These are phyloP conservation scores for Neotoma lepida DNA, from an alignment of 2,113 vertebrate species.

Conservation along the genomic window DNA sequence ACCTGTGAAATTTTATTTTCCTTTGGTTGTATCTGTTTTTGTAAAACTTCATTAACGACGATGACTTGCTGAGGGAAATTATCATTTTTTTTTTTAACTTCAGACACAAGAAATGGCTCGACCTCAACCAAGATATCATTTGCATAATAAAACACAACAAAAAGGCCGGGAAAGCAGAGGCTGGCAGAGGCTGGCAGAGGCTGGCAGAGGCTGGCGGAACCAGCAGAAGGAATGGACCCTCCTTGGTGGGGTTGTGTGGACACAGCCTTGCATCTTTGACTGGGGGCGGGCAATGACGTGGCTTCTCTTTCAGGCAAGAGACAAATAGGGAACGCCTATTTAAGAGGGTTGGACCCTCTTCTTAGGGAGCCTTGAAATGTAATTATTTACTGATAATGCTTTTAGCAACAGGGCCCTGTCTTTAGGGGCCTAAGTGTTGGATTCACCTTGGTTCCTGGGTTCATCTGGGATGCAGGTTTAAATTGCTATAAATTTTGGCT, in stretches of 20 bases:
- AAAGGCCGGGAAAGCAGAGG: not conserved
- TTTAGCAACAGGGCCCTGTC: slow-evolving; percentile 18
- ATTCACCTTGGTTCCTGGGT: slow-evolving; percentile 56
- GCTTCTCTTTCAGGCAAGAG: slow-evolving; percentile 20
- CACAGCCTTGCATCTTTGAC: not conserved
- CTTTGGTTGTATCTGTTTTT: slow-evolving; percentile 92
- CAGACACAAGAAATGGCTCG: slow-evolving; percentile 80
- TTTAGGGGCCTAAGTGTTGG: slow-evolving; percentile 28
- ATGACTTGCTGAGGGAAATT: slow-evolving; percentile 93
- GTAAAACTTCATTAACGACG: slow-evolving; percentile 94
- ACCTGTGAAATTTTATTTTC: slow-evolving; percentile 98
- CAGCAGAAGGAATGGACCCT: slow-evolving; percentile 24
- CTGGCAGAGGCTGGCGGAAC: slow-evolving; percentile 34
- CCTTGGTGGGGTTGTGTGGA: not conserved
- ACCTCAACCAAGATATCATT: slow-evolving; percentile 83
- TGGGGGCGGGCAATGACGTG: not conserved
- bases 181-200: slow-evolving; percentile 40
- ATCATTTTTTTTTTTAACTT: slow-evolving; percentile 83
- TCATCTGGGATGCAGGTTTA: slow-evolving; percentile 65
- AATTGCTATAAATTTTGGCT: slow-evolving; percentile 76
- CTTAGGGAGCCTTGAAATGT: not conserved
- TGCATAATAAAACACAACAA: slow-evolving; percentile 82
- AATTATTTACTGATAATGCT: not conserved
- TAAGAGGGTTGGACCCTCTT: not conserved
- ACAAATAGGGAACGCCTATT: not conserved